Evolutionary conservation across 2,888 invertebrate species (phyloP), one percentile per base, ranked within the genome.

Genomic region (Drosophila silvestris): DNA sequence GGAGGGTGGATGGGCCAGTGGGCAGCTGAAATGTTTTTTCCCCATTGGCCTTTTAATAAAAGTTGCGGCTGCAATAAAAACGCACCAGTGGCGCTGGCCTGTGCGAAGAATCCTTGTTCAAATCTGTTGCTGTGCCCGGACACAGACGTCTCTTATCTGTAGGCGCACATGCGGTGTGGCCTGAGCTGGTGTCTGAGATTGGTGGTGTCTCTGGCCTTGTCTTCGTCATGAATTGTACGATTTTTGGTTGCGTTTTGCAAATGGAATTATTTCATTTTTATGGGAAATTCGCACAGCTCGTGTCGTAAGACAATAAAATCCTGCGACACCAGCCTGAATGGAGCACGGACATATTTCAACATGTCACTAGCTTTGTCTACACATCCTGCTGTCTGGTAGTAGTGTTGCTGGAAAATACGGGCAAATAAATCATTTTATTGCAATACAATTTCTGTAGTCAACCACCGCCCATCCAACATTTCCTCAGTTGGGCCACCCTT

Each of bases 391-490:
- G 37, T 19, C 58, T 53, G 33, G 28, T 32, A 19, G 44, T 54
- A 6, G 30, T 39, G 37, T 28, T 30, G 39, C 53, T 16, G n/a
- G 52, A 41, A 72, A 79, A 79, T 77, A 87, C 81, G 85, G 74
- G 70, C 71, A 70, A 85, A 89, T 89, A 86, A 86, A 86, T 89
- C 85, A 86, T 87, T 86, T 86, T 86, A 86, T 86, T 86, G 89
- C 85, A 81, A 86, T 82, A 89, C 82, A 79, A 84, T 86, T 82
- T 75, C 70, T 41, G 51, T 51, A 51, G 19, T 3, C 39, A 19
- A n/a, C 44, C 56, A 16, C 33, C 22, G 9, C 19, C 14, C 61
- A 19, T 26, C n/a, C 30, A n/a, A 9, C 26, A 39, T 41, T 30
- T 28, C 5, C 19, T 51, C 28, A 47, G 10, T n/a, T 14, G 14